Base-by-base conservation (phyloP, 2,797 vertebrate genomes). In the Parotocinclus haroldoi region DNA sequence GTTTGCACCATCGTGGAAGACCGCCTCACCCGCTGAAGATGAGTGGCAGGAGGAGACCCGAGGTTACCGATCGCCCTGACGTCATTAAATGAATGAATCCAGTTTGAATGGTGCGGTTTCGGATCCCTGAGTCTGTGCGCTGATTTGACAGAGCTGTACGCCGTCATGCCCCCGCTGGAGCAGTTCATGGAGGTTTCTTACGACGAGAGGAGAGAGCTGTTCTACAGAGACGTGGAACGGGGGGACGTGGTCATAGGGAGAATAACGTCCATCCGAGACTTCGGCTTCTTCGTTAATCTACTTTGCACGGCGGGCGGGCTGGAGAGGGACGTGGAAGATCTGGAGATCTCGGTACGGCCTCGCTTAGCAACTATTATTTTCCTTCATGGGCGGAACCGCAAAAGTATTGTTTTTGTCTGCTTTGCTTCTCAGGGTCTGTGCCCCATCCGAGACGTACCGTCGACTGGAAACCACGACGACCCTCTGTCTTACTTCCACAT, bases 231-330 rank as follows among this genome's bases (percentile, higher is more conserved):
- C 69, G 76, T 98, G 13, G 96, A 99, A 44, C 91, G 84, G 46
- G 96, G 95, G 0, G 95, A 99, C 76, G 82, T 94, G 0, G 90
- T 98, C 51, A 93, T 99, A 10, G 96, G 96, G 58, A 89, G 88
- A 78, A 95, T 99, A 66, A 93, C 90, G 37, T 96, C 96, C 36
- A 91, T 99, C 44, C 85, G 95, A 36, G 96, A 98, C 72, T 99
- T 98, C 12, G 96, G 96, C 52, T 96, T 99, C 85, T 99, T 99
- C 76, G 90, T 98, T 81, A 95, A 92, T 55, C 84, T 99, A 68
- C 89, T 98, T 51, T 95, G 93, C 72, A 87, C 92, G 67, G 92
- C 91, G 53, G 95, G 94, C 60, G 95, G 93, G 51, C 76, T 92
- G 68, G 86, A 81, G 74, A 91, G 96, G 79, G 92, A 97, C 71